Evolutionary conservation across 92 coral and sea anemone genomes (phyloP).

Genomic region (Zoanthus sociatus): DNA sequence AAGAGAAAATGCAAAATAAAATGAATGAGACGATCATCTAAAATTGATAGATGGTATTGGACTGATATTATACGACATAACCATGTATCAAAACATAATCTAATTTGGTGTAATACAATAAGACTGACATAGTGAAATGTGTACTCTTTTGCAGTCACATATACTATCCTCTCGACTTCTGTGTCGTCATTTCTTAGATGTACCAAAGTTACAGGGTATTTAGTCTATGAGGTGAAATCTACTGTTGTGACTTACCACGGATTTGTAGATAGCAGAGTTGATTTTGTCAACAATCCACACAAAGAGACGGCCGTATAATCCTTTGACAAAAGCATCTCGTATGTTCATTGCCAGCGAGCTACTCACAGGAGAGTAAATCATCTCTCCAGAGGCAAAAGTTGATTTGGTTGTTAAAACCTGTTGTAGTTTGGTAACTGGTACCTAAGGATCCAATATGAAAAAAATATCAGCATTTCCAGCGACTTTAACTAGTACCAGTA

Average conservation of each 20-base stretch:
- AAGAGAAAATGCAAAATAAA: not conserved
- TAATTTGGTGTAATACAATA: not conserved
- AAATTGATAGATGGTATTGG: not conserved
- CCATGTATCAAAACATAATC: not conserved
- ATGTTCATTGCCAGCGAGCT: constrained; percentile 82
- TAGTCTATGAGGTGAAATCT: not conserved
- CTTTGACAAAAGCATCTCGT: constrained; percentile 97
- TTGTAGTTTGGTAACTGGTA: constrained; percentile 68
- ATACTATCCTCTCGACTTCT: too few relatives aligned
- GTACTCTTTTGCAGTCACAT: too few relatives aligned
- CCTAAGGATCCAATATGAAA: constrained; percentile 44
- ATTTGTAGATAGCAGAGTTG: constrained; percentile 80
- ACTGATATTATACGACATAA: not conserved
- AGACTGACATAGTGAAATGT: not conserved
- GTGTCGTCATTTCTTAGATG: too few relatives aligned
- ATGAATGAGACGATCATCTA: not conserved
- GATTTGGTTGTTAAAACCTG: constrained; percentile 87
- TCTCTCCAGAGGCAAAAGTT: constrained; percentile 93
- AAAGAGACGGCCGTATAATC: constrained; percentile 87
- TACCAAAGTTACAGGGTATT: too few relatives aligned
- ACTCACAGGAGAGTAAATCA: constrained; percentile 88
- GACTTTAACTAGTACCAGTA: too few relatives aligned
- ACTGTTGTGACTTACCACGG: constrained; percentile 55
- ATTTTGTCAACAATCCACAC: constrained; percentile 93
- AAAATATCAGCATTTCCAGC: too few relatives aligned